Conservation (phyloP, 2,797 vertebrate species). For the Potorous gilbertii region DNA sequence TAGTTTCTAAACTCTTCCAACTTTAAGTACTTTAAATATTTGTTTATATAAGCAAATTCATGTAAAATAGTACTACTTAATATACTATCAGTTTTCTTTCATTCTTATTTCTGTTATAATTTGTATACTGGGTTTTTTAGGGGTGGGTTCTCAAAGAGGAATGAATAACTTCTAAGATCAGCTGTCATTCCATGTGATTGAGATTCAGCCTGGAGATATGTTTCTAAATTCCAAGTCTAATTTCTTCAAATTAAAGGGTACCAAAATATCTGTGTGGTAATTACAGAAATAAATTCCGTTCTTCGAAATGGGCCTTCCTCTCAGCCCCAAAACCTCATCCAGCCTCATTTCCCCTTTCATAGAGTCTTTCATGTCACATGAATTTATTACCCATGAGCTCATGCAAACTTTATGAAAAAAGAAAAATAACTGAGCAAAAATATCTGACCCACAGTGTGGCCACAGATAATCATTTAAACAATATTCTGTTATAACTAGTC, state of each 20-base stretch:
- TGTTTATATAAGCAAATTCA: slow-evolving; percentile 26
- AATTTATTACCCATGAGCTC: neutral
- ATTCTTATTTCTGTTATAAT: neutral
- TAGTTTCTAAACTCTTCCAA: slow-evolving; percentile 10
- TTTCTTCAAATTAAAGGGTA: neutral
- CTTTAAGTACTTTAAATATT: neutral
- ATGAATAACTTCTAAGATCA: neutral
- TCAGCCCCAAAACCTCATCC: neutral
- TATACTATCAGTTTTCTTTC: neutral
- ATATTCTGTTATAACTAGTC: neutral
- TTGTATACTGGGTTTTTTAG: neutral
- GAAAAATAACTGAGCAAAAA: too few relatives aligned
- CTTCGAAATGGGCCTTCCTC: neutral
- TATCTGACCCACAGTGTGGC: neutral
- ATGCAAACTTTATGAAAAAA: too few relatives aligned
- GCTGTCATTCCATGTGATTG: neutral
- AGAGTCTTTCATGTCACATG: neutral
- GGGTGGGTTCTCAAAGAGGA: neutral
- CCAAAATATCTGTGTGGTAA: slow-evolving; percentile 39
- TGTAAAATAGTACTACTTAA: neutral
- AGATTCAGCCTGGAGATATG: slow-evolving; percentile 39
- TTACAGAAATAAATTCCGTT: neutral
- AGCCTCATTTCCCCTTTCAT: neutral
- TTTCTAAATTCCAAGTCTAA: slow-evolving; percentile 24
- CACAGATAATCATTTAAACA: neutral